These are phyloP conservation scores for Esox niger DNA, from an alignment of 2,113 vertebrate genomes.

Conservation along the genomic window DNA sequence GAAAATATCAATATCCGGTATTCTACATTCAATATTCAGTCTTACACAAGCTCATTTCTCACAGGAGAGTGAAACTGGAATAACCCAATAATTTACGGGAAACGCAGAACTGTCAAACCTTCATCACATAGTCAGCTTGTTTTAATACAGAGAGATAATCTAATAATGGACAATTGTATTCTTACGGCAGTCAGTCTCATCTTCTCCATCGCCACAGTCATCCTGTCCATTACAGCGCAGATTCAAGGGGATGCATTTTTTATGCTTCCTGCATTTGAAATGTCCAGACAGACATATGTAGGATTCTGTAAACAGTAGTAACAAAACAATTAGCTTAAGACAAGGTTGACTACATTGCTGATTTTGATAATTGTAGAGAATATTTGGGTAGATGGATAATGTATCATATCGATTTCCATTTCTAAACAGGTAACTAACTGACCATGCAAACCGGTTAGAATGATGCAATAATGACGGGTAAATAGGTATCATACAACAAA, in stretches of 20 bases:
- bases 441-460: too few relatives aligned
- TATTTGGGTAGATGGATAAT: neutral
- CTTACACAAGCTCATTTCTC: neutral
- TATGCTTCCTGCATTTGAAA: conserved; percentile 92
- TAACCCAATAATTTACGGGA: neutral
- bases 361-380: neutral
- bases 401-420: too few relatives aligned
- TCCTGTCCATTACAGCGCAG: conserved; percentile 95
- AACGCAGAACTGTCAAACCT: neutral
- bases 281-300: conserved; percentile 95
- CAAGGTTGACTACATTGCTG: neutral
- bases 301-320: conserved; percentile 75
- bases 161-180: neutral
- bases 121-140: neutral
- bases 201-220: conserved; percentile 95
- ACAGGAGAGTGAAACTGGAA: neutral
- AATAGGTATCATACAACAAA: neutral
- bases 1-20: neutral
- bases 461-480: too few relatives aligned
- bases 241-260: conserved; percentile 95
- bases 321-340: neutral
- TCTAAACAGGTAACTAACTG: too few relatives aligned
- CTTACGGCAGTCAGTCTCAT: conserved; percentile 97
- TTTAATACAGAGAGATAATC: neutral
- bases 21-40: neutral